Conservation (phyloP, 2,888 invertebrate genomes). For the Tethea ocularis region DNA sequence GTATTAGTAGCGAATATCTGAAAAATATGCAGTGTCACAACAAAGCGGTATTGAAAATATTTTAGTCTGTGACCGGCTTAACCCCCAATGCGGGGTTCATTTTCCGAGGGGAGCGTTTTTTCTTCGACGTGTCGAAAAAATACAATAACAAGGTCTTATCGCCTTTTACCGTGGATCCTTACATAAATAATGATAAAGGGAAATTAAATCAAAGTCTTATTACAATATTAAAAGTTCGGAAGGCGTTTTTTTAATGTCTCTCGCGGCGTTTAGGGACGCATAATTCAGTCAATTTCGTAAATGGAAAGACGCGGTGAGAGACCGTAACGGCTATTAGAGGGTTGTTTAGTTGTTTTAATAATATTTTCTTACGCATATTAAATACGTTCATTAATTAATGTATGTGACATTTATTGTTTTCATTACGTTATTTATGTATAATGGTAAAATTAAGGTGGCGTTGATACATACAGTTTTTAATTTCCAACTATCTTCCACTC, state of each 20-base stretch:
- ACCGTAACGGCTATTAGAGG: conserved; percentile 57
- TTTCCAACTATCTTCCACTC: no score
- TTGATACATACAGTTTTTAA: no score
- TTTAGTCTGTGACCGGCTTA: conserved; percentile 45
- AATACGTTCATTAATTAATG: conserved; percentile 61
- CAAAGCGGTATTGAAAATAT: neutral
- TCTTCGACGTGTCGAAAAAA: conserved; percentile 50
- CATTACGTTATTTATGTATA: conserved; percentile 17
- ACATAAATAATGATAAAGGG: conserved; percentile 84
- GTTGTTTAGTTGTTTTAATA: conserved; percentile 54
- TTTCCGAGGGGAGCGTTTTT: conserved; percentile 55
- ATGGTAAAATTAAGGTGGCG: no score
- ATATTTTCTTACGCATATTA: conserved; percentile 51
- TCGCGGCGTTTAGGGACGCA: conserved; percentile 73
- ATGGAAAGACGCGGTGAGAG: conserved; percentile 64
- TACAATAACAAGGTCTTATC: conserved; percentile 77
- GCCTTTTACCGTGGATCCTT: conserved; percentile 72
- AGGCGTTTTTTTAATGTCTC: conserved; percentile 81
- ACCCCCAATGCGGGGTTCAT: conserved; percentile 50
- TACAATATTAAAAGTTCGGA: conserved; percentile 81
- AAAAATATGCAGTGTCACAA: conserved; percentile 6
- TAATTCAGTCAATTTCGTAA: conserved; percentile 82
- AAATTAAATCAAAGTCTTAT: conserved; percentile 84
- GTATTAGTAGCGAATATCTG: neutral
- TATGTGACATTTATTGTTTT: conserved; percentile 48